phyloP scores from a whole-genome alignment of 2,888 invertebrate genomes.

The Drosophila peninsularis region DNA sequence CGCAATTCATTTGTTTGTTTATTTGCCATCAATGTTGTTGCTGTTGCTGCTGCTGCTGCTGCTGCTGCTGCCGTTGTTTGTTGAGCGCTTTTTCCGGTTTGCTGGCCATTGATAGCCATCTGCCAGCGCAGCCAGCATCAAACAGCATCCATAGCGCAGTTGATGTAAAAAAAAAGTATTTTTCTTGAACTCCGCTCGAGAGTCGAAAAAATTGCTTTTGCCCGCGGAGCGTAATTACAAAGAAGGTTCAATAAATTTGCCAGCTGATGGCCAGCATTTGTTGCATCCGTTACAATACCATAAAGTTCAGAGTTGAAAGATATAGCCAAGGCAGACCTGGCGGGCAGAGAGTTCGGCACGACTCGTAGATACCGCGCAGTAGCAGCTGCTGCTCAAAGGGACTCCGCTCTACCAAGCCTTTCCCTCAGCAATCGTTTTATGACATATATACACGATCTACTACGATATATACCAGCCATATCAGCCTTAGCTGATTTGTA shows the following conservation, averaged over 20 bases:
- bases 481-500: not conserved
- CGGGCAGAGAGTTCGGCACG: not conserved
- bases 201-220: conserved; percentile 42
- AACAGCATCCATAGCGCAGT: conserved; percentile 20
- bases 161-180: not conserved
- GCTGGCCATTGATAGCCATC: conserved; percentile 65
- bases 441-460: no score
- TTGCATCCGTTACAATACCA: conserved; percentile 17
- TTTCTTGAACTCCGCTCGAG: conserved; percentile 25
- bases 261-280: conserved; percentile 10
- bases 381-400: not conserved
- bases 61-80: conserved; percentile 50
- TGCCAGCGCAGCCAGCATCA: conserved; percentile 17
- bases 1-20: conserved; percentile 56
- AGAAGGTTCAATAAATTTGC: conserved; percentile 72
- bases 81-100: conserved; percentile 68
- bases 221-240: conserved; percentile 67
- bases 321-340: not conserved
- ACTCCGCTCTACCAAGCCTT: not conserved
- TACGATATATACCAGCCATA: no score
- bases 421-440: no score
- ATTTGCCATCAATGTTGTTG: conserved; percentile 44
- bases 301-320: conserved; percentile 18
- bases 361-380: conserved; percentile 1
- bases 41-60: conserved; percentile 39